Evolutionary conservation across 2,797 vertebrate species (phyloP).

Genomic region (Eulemur rubriventer): DNA sequence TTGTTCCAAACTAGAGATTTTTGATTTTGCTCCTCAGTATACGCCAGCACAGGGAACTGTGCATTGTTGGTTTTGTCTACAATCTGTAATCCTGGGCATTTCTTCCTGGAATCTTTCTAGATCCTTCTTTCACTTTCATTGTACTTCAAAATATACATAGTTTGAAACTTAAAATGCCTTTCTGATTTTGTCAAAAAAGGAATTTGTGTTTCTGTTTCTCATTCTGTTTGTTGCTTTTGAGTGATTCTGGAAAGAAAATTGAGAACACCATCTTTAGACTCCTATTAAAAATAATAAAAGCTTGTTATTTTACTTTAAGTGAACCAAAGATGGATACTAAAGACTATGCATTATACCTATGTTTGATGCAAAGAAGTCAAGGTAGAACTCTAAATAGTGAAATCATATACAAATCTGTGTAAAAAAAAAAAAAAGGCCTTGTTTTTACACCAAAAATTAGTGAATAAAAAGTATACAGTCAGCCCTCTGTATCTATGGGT

Average conservation of each 20-base stretch:
- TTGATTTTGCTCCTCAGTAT: not conserved
- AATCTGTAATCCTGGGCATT: not conserved
- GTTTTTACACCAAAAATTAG: not conserved
- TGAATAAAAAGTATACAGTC: not conserved
- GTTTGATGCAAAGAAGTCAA: not conserved
- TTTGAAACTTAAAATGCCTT: not conserved
- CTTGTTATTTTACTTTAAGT: not conserved
- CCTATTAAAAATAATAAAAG: not conserved
- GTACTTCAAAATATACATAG: not conserved
- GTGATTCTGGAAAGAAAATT: not conserved
- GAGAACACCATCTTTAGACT: not conserved
- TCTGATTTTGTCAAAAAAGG: constrained; percentile 1
- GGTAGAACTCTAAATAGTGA: not conserved
- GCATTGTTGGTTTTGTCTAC: not conserved
- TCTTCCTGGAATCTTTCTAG: not conserved
- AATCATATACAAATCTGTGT: not conserved
- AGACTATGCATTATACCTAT: not conserved
- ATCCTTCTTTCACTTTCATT: not conserved
- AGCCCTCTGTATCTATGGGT: not conserved
- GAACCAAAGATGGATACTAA: not conserved
- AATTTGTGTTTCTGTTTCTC: not conserved
- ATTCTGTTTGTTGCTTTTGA: not conserved
- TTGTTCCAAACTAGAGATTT: not conserved
- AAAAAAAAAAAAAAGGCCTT: constrained; percentile 20
- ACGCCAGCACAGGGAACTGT: not conserved